A percentile compares a stretch with the other conserved stretches of the same genome.
phyloP scores from a whole-genome alignment of 1,140 invertebrate species.

The Bombus sylvicola region DNA sequence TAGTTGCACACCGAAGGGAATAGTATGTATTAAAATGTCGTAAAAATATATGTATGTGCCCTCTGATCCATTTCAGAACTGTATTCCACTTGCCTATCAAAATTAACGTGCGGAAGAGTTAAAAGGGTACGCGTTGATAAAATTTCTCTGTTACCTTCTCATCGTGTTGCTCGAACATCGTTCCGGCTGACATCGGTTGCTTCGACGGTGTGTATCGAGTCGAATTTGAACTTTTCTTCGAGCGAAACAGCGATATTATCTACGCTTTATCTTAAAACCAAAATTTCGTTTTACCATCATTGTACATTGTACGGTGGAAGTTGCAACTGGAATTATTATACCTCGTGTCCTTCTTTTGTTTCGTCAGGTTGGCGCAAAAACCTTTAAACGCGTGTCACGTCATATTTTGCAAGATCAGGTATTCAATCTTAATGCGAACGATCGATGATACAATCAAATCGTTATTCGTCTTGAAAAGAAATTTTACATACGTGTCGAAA shows the following conservation, averaged over 20 bases:
- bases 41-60: constrained; percentile 13
- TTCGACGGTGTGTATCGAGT: not conserved
- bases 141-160: not conserved
- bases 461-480: not conserved
- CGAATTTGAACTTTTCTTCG: not conserved
- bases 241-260: not conserved
- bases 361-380: no score
- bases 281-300: not conserved
- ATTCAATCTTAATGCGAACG: no score
- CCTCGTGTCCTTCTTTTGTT: fast-evolving
- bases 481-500: not conserved
- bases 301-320: not conserved
- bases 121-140: no score
- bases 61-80: not conserved
- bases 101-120: constrained; percentile 7
- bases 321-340: not conserved
- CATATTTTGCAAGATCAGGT: not conserved
- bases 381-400: no score
- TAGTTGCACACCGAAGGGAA: not conserved
- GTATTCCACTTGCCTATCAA: not conserved
- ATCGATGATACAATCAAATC: not conserved
- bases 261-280: not conserved
- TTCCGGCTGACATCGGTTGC: not conserved
- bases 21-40: not conserved
- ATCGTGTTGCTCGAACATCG: not conserved